These are phyloP conservation scores for Heliconius aoede DNA, from an alignment of 2,888 invertebrate genomes.

Conservation along the genomic window DNA sequence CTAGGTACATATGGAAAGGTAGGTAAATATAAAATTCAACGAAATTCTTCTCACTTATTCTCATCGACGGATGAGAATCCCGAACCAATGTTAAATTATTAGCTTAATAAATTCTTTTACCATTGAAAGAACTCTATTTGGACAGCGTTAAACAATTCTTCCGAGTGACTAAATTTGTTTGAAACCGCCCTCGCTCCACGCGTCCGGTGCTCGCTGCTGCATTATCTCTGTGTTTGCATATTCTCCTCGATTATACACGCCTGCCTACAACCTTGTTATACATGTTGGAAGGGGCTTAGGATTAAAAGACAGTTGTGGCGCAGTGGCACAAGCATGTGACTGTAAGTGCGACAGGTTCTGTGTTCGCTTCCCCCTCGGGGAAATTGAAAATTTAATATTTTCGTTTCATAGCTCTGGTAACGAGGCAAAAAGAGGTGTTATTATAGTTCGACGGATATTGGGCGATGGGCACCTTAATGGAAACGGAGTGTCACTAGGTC, in stretches of 20 bases:
- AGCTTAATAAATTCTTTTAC: constrained; percentile 78
- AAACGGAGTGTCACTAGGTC: too few relatives aligned
- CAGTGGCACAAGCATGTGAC: too few relatives aligned
- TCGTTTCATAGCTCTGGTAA: too few relatives aligned
- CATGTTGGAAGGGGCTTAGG: constrained; percentile 32
- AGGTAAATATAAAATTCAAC: background rate
- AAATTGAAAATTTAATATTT: too few relatives aligned
- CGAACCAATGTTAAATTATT: constrained; percentile 75
- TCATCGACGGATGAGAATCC: constrained; percentile 76
- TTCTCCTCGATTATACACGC: constrained; percentile 77
- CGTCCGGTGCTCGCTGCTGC: constrained; percentile 62
- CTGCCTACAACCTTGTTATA: constrained; percentile 58
- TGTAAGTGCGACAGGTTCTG: too few relatives aligned
- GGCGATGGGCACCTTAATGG: too few relatives aligned
- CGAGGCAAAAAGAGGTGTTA: too few relatives aligned
- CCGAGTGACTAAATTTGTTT: constrained; percentile 73
- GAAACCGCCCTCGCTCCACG: constrained; percentile 71
- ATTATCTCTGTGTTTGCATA: constrained; percentile 70
- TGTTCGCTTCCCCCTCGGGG: too few relatives aligned
- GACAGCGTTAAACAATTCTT: constrained; percentile 82
- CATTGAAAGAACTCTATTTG: constrained; percentile 76
- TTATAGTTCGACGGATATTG: too few relatives aligned
- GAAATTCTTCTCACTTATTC: constrained; percentile 40
- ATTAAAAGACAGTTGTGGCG: constrained; percentile 33
- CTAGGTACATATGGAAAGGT: background rate